Evolutionary conservation across 2,113 vertebrate genomes (phyloP).

Genomic region (Lasiurus borealis): DNA sequence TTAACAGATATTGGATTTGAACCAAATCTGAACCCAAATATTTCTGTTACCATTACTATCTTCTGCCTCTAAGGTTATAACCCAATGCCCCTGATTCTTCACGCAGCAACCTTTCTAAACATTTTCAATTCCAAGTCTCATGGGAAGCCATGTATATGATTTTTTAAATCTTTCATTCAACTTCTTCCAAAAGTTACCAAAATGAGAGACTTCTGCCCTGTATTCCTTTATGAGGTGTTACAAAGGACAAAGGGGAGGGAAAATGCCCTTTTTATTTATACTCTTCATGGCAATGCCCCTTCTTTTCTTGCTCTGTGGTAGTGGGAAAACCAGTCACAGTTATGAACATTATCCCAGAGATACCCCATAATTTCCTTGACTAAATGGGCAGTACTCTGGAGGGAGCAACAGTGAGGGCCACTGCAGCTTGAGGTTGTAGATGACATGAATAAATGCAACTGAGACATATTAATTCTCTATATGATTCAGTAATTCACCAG

Average conservation of each 20-base stretch:
- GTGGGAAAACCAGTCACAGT: background rate
- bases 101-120: constrained; percentile 1
- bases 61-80: constrained; percentile 5
- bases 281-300: background rate
- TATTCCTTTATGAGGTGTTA: background rate
- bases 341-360: constrained; percentile 4
- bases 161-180: background rate
- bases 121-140: constrained; percentile 48
- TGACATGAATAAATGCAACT: constrained; percentile 38
- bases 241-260: constrained; percentile 8
- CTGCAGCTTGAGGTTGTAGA: background rate
- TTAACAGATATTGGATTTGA: background rate
- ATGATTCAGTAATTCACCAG: constrained; percentile 22
- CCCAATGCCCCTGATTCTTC: background rate
- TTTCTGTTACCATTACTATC: background rate
- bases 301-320: background rate
- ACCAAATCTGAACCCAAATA: constrained; percentile 2
- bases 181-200: constrained; percentile 23
- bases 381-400: background rate
- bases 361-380: constrained; percentile 36
- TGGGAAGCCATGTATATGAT: background rate
- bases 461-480: background rate
- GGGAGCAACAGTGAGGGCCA: background rate
- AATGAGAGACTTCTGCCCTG: background rate
- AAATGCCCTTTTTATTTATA: background rate